Percentiles rank a stretch among this genome's conserved stretches.
Conservation (phyloP, 2,113 vertebrate genomes). For the Leucoraja erinaceus region DNA sequence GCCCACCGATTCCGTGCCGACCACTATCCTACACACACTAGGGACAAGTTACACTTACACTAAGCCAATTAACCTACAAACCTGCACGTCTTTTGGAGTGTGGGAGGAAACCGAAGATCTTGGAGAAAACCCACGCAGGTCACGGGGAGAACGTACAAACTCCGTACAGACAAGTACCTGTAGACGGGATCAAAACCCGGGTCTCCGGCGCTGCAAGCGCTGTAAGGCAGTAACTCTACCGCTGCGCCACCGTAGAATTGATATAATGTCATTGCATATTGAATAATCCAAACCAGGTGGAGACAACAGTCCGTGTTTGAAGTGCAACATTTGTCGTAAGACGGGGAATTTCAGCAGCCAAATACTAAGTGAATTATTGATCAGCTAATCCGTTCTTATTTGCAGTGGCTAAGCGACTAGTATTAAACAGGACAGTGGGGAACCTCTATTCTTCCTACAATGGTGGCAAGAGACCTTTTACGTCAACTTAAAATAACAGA, state of each 20-base stretch:
- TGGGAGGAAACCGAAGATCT: too few relatives aligned
- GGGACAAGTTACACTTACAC: too few relatives aligned
- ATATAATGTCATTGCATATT: background rate
- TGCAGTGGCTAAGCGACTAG: background rate
- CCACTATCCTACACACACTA: too few relatives aligned
- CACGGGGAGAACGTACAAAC: too few relatives aligned
- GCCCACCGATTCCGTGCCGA: too few relatives aligned
- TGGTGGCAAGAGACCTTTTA: background rate
- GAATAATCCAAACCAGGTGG: background rate
- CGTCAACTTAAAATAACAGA: background rate
- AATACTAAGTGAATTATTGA: background rate
- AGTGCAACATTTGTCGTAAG: background rate
- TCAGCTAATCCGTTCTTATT: background rate
- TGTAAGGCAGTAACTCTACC: too few relatives aligned
- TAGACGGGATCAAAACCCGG: too few relatives aligned
- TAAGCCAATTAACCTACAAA: too few relatives aligned
- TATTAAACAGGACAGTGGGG: background rate
- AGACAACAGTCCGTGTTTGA: background rate
- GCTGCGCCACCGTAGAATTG: background rate
- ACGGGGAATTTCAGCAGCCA: background rate
- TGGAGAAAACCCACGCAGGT: too few relatives aligned
- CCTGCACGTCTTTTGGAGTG: too few relatives aligned
- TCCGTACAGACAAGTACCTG: too few relatives aligned
- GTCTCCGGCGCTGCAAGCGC: too few relatives aligned
- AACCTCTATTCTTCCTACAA: background rate